Evolutionary conservation across 2,113 vertebrate genomes (phyloP).

Genomic region (Lontra canadensis): DNA sequence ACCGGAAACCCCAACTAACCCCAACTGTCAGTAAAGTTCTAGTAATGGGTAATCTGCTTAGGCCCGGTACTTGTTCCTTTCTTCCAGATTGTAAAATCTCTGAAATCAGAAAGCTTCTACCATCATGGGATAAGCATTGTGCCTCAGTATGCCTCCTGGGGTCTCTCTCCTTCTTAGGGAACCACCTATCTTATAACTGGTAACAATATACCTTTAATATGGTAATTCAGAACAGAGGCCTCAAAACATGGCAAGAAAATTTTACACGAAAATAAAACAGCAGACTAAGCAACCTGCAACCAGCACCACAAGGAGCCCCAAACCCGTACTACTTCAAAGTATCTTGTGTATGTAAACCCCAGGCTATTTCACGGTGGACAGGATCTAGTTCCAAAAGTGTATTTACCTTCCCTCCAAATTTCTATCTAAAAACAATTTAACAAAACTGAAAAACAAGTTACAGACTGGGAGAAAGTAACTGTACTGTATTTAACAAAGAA

Average conservation of each 20-base stretch:
- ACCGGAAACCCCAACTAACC: not conserved
- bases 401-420: not conserved
- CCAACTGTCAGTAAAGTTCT: not conserved
- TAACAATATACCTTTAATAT: not conserved
- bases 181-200: not conserved
- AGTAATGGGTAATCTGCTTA: not conserved
- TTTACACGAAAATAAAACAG: not conserved
- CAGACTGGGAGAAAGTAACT: not conserved
- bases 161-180: not conserved
- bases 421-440: not conserved
- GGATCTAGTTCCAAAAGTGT: not conserved
- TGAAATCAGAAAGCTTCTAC: not conserved
- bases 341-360: not conserved
- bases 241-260: not conserved
- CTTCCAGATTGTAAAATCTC: not conserved
- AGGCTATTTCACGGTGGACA: not conserved
- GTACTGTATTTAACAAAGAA: not conserved
- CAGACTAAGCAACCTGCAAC: not conserved
- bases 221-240: not conserved
- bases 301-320: not conserved
- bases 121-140: not conserved
- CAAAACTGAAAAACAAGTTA: not conserved
- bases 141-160: not conserved
- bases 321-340: not conserved
- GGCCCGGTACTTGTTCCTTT: too few relatives aligned